Conservation (phyloP, 2,113 vertebrate genomes). For the Phocoena phocoena region DNA sequence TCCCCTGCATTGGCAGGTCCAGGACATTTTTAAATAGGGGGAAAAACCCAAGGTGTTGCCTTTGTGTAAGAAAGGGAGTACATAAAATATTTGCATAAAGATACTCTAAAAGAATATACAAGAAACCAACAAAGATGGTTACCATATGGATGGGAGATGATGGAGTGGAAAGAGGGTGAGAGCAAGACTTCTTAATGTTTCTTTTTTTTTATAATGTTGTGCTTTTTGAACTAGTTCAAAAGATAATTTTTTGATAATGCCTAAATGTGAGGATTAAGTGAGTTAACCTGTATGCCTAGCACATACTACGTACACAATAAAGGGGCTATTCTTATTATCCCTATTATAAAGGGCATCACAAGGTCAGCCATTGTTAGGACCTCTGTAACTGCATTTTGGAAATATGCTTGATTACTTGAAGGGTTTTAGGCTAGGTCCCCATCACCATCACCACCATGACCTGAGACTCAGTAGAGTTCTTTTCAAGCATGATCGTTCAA, state of each 20-base stretch:
- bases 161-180: neutral
- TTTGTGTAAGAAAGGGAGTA: conserved; percentile 34
- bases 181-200: neutral
- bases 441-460: neutral
- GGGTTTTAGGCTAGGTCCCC: neutral
- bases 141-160: neutral
- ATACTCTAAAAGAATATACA: neutral
- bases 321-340: neutral
- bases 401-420: neutral
- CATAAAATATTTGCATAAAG: conserved; percentile 8
- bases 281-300: neutral
- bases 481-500: neutral
- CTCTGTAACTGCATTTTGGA: neutral
- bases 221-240: conserved; percentile 9
- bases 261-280: neutral
- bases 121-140: neutral
- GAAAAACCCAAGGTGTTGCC: neutral
- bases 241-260: neutral
- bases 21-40: neutral
- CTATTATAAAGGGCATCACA: neutral
- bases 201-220: neutral
- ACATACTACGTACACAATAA: neutral
- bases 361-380: neutral
- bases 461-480: neutral
- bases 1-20: neutral